phyloP scores from a whole-genome alignment of 1,140 invertebrate species.

The Lepidostoma basale region DNA sequence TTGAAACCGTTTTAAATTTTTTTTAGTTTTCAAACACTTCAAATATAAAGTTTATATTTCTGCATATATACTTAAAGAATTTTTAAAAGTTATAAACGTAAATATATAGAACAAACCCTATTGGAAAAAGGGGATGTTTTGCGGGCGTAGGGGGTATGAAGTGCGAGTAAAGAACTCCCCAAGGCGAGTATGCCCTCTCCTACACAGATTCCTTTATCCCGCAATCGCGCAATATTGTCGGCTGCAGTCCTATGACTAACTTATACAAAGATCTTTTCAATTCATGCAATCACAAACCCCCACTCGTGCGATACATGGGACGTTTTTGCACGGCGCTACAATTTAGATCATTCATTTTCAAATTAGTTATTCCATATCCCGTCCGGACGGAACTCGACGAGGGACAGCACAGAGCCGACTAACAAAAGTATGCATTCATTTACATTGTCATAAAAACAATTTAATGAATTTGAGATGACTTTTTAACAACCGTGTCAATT shows the following conservation, averaged over 20 bases:
- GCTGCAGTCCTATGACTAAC: not conserved
- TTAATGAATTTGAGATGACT: not conserved
- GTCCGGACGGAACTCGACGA: not conserved
- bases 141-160: too few relatives aligned
- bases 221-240: constrained; percentile 28
- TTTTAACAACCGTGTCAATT: not conserved
- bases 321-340: not conserved
- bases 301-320: not conserved
- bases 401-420: not conserved
- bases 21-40: too few relatives aligned
- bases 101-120: too few relatives aligned
- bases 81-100: too few relatives aligned
- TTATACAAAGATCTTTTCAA: not conserved
- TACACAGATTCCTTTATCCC: constrained; percentile 40
- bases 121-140: too few relatives aligned
- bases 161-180: too few relatives aligned
- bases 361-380: constrained; percentile 6
- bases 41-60: too few relatives aligned
- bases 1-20: too few relatives aligned
- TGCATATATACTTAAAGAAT: too few relatives aligned
- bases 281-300: not conserved
- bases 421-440: constrained; percentile 11
- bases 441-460: not conserved
- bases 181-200: not conserved
- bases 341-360: not conserved